Percentiles rank a stretch among this genome's conserved stretches.
Conservation (phyloP, 2,113 vertebrate species). For the Syrmaticus mikado region DNA sequence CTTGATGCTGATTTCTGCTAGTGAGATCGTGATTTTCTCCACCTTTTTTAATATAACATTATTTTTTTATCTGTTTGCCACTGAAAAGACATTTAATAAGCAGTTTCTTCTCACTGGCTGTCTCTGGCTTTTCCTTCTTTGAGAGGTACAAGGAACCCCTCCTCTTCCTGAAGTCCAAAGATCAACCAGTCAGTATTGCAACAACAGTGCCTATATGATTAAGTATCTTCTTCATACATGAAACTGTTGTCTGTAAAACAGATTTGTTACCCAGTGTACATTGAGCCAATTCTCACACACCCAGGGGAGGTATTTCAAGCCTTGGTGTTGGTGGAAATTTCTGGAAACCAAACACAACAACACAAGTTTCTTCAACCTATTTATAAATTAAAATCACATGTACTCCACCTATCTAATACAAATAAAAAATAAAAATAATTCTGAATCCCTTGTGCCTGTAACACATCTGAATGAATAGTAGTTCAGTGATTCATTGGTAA, state of each 20-base stretch:
- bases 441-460: rapidly evolving
- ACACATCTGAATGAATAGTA: not conserved
- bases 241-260: not conserved
- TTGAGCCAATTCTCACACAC: too few species aligned
- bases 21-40: not conserved
- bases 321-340: too few species aligned
- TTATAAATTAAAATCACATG: too few species aligned
- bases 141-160: rapidly evolving
- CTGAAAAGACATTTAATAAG: not conserved
- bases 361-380: too few species aligned
- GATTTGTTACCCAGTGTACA: too few species aligned
- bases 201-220: rapidly evolving
- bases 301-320: too few species aligned
- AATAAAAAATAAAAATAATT: not conserved
- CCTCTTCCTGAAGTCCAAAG: not conserved
- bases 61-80: not conserved
- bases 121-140: not conserved
- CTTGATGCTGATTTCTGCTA: not conserved
- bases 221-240: not conserved
- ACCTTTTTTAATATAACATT: not conserved
- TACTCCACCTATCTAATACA: too few species aligned
- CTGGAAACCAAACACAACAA: too few species aligned
- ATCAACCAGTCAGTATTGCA: not conserved
- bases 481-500: rapidly evolving
- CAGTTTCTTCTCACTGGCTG: not conserved